A percentile compares a stretch with the other conserved stretches of the same genome.
These are phyloP conservation scores for Cyanoramphus novaezelandiae DNA, from an alignment of 2,113 vertebrate species.

Conservation along the genomic window DNA sequence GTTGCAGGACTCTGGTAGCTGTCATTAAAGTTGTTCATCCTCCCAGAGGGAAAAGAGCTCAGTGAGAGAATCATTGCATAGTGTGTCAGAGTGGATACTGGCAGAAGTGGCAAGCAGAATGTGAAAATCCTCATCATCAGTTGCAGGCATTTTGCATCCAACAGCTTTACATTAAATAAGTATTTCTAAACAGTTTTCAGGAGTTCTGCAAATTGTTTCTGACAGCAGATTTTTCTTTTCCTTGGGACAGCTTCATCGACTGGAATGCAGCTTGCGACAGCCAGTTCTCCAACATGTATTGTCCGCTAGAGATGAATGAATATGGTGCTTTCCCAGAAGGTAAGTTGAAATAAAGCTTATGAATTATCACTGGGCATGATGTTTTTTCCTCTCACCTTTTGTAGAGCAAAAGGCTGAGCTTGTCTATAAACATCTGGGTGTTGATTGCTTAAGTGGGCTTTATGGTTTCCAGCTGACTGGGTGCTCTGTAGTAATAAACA, in stretches of 20 bases:
- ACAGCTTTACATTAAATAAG: background rate
- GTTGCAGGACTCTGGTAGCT: background rate
- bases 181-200: background rate
- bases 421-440: background rate
- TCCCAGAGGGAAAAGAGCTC: background rate
- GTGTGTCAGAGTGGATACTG: background rate
- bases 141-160: background rate
- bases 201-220: background rate
- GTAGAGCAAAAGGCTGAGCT: background rate
- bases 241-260: slow-evolving; percentile 72
- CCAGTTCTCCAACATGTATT: slow-evolving; percentile 78
- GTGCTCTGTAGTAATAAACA: slow-evolving; percentile 9
- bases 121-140: background rate
- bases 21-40: background rate
- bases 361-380: background rate
- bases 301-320: slow-evolving; percentile 76
- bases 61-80: background rate
- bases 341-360: slow-evolving; percentile 14
- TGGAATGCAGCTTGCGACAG: slow-evolving; percentile 78
- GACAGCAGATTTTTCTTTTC: slow-evolving; percentile 2
- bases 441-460: background rate
- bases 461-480: background rate
- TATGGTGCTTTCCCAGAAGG: slow-evolving; percentile 79
- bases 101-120: background rate
- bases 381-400: background rate